Evolutionary conservation across 2,113 vertebrate species (phyloP).

Genomic region (Puffinus mauretanicus): DNA sequence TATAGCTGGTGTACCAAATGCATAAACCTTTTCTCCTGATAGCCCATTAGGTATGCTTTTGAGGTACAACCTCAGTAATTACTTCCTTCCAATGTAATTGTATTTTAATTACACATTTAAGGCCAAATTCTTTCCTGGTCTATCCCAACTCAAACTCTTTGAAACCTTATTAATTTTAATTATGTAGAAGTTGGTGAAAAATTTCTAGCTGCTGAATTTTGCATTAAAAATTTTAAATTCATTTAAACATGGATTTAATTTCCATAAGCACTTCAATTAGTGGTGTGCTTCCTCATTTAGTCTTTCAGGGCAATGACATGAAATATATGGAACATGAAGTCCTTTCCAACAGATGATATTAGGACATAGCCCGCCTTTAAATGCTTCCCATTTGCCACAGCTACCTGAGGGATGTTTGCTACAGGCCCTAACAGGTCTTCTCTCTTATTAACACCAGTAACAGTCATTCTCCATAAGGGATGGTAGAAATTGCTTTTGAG

Average conservation of each 20-base stretch:
- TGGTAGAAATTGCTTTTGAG: not conserved
- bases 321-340: not conserved
- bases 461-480: not conserved
- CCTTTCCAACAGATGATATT: not conserved
- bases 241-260: constrained; percentile 39
- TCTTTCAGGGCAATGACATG: not conserved
- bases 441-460: not conserved
- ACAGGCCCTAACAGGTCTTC: not conserved
- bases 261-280: not conserved
- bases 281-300: not conserved
- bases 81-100: constrained; percentile 53
- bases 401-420: not conserved
- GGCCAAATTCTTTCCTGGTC: constrained; percentile 39
- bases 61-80: constrained; percentile 54
- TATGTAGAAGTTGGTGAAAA: constrained; percentile 11
- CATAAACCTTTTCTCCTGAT: constrained; percentile 25
- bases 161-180: constrained; percentile 60
- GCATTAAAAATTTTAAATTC: constrained; percentile 25
- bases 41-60: constrained; percentile 53
- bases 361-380: not conserved
- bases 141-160: constrained; percentile 40
- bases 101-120: constrained; percentile 65
- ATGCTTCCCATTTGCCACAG: not conserved
- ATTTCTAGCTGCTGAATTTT: constrained; percentile 41
- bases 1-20: not conserved